A percentile compares a stretch with the other conserved stretches of the same genome.
Conservation (phyloP, 1,140 invertebrate species). For the Cryptotermes secundus region DNA sequence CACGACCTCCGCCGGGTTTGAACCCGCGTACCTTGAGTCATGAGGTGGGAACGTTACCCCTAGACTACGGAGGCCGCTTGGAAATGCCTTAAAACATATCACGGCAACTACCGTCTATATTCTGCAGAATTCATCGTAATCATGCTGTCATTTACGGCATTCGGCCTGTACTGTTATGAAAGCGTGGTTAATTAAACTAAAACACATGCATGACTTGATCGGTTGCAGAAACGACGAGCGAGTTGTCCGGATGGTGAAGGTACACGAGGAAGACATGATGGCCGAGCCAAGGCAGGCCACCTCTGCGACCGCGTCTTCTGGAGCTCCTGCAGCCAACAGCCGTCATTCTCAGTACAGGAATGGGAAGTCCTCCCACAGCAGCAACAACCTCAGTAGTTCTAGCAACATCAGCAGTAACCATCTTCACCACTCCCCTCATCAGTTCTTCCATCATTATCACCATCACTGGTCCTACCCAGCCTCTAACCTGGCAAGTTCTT, state of each 20-base stretch:
- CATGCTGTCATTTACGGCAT: too few relatives aligned
- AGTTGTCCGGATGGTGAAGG: constrained; percentile 30
- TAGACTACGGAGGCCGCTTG: too few relatives aligned
- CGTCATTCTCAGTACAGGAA: neutral
- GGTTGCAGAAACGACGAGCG: neutral
- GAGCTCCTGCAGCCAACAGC: neutral
- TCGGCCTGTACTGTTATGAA: too few relatives aligned
- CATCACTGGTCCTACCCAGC: constrained; percentile 47
- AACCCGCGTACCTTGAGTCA: too few relatives aligned
- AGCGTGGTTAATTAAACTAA: too few relatives aligned
- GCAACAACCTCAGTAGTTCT: neutral
- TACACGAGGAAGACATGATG: constrained; percentile 29
- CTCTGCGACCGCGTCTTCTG: neutral
- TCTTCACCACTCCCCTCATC: neutral
- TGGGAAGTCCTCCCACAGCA: constrained; percentile 8
- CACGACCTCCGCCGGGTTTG: too few relatives aligned
- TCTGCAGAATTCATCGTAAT: too few relatives aligned
- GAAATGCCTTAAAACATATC: too few relatives aligned
- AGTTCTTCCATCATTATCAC: constrained; percentile 44
- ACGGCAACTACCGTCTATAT: too few relatives aligned
- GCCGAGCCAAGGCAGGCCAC: neutral
- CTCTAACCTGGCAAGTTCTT: constrained; percentile 36
- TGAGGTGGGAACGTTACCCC: too few relatives aligned
- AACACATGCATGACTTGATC: neutral
- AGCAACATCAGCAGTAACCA: constrained; percentile 18